phyloP scores from a whole-genome alignment of 2,113 vertebrate genomes.

The Tympanuchus pallidicinctus region DNA sequence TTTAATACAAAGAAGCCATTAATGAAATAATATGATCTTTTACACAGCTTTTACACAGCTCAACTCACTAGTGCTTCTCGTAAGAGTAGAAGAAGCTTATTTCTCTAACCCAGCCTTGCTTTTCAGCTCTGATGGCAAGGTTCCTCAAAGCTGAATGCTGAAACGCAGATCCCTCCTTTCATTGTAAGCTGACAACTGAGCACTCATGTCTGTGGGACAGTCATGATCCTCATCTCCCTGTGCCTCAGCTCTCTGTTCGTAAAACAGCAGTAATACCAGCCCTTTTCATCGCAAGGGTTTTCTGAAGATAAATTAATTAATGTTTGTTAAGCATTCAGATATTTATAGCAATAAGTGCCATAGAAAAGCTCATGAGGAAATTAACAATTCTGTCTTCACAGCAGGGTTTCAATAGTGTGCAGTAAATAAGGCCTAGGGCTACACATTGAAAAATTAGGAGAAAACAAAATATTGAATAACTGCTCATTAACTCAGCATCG shows the following conservation, averaged over 20 bases:
- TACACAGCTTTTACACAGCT: not conserved
- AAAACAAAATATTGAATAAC: constrained; percentile 76
- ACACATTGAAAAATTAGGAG: constrained; percentile 73
- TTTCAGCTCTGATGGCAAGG: not conserved
- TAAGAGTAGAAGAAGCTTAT: not conserved
- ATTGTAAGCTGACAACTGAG: not conserved
- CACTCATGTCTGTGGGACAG: constrained; percentile 1
- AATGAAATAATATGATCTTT: not conserved
- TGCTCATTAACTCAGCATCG: constrained; percentile 69
- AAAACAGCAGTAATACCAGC: constrained; percentile 34
- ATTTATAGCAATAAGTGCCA: constrained; percentile 71
- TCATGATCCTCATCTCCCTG: not conserved
- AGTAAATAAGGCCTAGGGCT: constrained; percentile 73
- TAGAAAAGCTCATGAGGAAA: constrained; percentile 73
- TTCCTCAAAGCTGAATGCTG: not conserved
- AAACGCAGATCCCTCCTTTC: not conserved
- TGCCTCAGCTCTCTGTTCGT: not conserved
- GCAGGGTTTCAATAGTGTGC: constrained; percentile 69
- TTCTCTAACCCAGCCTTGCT: not conserved
- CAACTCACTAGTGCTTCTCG: not conserved
- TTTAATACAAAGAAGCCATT: not conserved
- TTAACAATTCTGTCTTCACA: constrained; percentile 74
- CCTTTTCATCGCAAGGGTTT: not conserved
- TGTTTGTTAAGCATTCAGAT: constrained; percentile 69
- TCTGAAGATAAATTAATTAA: constrained; percentile 71